Evolutionary conservation across 2,888 invertebrate species (phyloP).

Genomic region (Apoda limacodes): DNA sequence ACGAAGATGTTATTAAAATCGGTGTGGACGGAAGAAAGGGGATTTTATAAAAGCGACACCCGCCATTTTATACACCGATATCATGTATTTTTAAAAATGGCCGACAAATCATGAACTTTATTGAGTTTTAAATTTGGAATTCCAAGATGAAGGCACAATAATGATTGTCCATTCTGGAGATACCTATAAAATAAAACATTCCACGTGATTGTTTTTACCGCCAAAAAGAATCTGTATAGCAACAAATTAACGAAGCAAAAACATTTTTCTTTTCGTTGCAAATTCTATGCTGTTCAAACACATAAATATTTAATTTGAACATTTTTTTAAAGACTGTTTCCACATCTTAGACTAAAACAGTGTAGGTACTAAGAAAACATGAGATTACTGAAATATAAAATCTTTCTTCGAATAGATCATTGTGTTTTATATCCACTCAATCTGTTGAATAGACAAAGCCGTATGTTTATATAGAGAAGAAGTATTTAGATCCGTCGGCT

Average conservation of each 20-base stretch:
- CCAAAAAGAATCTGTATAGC: too few species aligned
- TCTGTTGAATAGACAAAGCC: constrained; percentile 55
- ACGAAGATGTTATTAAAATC: constrained; percentile 54
- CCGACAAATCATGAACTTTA: constrained; percentile 46
- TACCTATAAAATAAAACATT: too few species aligned
- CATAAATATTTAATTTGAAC: too few species aligned
- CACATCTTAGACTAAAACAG: too few species aligned
- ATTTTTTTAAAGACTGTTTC: too few species aligned
- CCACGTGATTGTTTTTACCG: too few species aligned
- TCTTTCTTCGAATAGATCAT: too few species aligned
- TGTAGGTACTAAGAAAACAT: too few species aligned
- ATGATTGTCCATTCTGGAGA: constrained; percentile 19
- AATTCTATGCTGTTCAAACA: too few species aligned
- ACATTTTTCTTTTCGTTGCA: too few species aligned
- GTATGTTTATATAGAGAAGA: constrained; percentile 45
- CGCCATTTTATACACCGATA: constrained; percentile 31
- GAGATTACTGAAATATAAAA: too few species aligned
- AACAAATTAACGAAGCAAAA: too few species aligned
- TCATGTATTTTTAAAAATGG: constrained; percentile 33
- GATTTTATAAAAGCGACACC: constrained; percentile 40
- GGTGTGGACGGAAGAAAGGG: constrained; percentile 47
- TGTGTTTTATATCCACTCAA: constrained; percentile 32
- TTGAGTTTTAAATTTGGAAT: constrained; percentile 43
- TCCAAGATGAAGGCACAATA: constrained; percentile 11
- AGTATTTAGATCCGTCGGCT: constrained; percentile 46